A percentile compares a stretch with the other conserved stretches of the same genome.
phyloP scores from a whole-genome alignment of 2,888 invertebrate species.

The Mythimna ferrago region DNA sequence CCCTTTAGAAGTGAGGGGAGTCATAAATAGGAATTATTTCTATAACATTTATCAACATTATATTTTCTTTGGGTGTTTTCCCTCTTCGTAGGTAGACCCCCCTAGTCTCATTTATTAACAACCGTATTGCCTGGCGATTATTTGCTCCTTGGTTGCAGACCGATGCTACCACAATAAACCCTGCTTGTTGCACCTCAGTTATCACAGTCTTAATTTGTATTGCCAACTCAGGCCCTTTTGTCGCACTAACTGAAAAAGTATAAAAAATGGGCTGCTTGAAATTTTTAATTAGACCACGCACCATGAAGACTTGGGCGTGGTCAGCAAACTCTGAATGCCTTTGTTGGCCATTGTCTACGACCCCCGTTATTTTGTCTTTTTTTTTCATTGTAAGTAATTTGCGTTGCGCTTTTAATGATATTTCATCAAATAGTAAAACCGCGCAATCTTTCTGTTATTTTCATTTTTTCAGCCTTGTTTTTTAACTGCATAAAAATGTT shows the following conservation, averaged over 20 bases:
- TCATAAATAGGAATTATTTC: no score
- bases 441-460: background rate
- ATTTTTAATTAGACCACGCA: background rate
- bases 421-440: background rate
- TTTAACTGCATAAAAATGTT: background rate
- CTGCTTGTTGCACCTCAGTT: conserved; percentile 8
- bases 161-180: conserved; percentile 8
- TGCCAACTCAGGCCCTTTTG: conserved; percentile 7
- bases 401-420: background rate
- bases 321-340: conserved; percentile 8
- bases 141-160: conserved; percentile 9
- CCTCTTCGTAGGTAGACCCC: conserved; percentile 9
- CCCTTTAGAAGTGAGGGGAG: background rate
- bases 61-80: background rate
- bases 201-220: conserved; percentile 4
- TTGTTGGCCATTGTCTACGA: conserved; percentile 6
- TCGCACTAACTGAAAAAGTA: background rate
- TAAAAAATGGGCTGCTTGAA: background rate
- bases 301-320: conserved; percentile 5
- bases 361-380: background rate
- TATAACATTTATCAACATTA: background rate
- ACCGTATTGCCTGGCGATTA: conserved; percentile 3
- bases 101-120: conserved; percentile 11
- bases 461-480: background rate
- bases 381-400: background rate